phyloP scores from a whole-genome alignment of 2,113 vertebrate species.

The Centropus unirufus region DNA sequence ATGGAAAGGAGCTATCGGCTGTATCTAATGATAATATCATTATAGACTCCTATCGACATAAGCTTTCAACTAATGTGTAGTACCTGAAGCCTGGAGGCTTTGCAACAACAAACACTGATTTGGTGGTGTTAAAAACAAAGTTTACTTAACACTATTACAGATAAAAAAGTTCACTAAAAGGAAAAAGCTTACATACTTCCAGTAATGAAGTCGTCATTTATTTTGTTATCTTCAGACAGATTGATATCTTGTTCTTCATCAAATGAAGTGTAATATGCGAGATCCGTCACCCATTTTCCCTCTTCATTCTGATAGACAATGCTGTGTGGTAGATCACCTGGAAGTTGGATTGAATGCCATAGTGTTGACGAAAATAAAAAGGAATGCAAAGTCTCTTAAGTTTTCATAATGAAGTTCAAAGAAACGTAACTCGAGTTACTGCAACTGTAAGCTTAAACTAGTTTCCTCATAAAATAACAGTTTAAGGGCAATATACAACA shows the following conservation, averaged over 20 bases:
- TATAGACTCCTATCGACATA: neutral
- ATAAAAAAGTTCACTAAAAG: neutral
- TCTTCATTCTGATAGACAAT: slow-evolving; percentile 96
- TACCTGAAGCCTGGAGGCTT: neutral
- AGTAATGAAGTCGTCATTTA: slow-evolving; percentile 86
- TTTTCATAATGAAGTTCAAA: neutral
- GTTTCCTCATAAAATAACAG: neutral
- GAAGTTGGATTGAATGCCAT: slow-evolving; percentile 5
- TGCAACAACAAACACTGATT: neutral
- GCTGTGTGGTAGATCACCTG: slow-evolving; percentile 75
- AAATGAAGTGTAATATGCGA: slow-evolving; percentile 94
- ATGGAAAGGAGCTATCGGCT: neutral
- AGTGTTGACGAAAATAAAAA: neutral
- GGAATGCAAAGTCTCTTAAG: neutral
- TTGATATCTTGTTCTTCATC: slow-evolving; percentile 79
- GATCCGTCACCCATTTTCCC: slow-evolving; percentile 95
- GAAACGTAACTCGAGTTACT: neutral
- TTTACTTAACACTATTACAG: neutral
- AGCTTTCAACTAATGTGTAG: neutral
- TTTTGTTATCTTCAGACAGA: slow-evolving; percentile 45
- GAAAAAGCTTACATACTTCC: slow-evolving; percentile 79
- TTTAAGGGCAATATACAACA: neutral
- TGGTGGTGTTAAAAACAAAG: neutral
- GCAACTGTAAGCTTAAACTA: neutral
- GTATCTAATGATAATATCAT: neutral